Percentiles rank a stretch among this genome's conserved stretches.
Evolutionary conservation across 2,888 invertebrate species (phyloP).

Genomic region (Oasisia sp.): DNA sequence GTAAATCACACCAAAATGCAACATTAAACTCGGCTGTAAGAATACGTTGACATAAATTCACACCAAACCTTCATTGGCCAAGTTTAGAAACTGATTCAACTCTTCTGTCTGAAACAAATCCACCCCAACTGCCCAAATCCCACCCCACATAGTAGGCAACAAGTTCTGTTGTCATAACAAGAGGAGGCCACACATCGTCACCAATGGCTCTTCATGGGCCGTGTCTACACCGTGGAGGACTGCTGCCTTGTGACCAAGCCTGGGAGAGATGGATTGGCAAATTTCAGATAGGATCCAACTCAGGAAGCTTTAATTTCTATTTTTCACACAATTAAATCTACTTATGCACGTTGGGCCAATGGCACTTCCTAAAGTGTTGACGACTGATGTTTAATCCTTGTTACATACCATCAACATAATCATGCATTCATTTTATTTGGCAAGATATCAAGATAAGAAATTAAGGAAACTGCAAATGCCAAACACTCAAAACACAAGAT

Average conservation of each 20-base stretch:
- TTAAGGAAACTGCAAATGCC: background rate
- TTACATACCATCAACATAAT: background rate
- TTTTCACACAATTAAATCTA: constrained; percentile 20
- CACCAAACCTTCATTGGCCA: constrained; percentile 3
- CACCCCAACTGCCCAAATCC: background rate
- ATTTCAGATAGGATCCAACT: constrained; percentile 33
- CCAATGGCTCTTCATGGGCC: background rate
- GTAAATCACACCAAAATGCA: background rate
- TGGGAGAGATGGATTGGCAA: constrained; percentile 43
- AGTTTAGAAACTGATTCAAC: background rate
- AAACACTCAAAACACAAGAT: background rate
- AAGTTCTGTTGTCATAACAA: constrained; percentile 1
- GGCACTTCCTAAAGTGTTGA: background rate
- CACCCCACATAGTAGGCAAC: background rate
- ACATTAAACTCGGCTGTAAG: constrained; percentile 8
- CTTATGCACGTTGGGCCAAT: background rate
- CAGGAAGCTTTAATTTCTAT: background rate
- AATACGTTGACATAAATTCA: background rate
- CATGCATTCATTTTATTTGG: background rate
- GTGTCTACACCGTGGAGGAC: constrained; percentile 4
- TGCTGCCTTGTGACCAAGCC: constrained; percentile 36
- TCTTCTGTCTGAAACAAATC: constrained; percentile 17
- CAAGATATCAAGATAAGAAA: background rate
- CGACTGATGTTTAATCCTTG: background rate
- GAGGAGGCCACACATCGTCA: constrained; percentile 6